Conservation (phyloP, 2,888 invertebrate genomes). For the Notocelia uddmanniana region DNA sequence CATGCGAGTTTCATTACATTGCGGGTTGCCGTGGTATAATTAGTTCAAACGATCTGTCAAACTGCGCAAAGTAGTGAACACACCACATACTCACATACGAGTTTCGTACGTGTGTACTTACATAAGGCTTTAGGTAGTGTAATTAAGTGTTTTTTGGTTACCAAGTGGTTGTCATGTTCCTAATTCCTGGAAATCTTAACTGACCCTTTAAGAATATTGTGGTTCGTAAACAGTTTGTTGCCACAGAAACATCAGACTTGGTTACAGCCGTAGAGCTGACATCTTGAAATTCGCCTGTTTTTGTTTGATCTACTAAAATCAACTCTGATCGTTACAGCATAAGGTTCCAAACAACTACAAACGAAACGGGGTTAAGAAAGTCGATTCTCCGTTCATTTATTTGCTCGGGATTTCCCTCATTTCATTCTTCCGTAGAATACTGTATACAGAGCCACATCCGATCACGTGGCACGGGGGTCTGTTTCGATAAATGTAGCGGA, state of each 20-base stretch:
- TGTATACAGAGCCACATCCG: constrained; percentile 4
- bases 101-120: no score
- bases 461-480: neutral
- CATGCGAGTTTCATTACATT: no score
- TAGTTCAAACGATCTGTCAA: no score
- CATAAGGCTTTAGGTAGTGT: no score
- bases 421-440: constrained; percentile 10
- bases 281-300: constrained; percentile 6
- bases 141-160: no score
- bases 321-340: neutral
- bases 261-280: constrained; percentile 2
- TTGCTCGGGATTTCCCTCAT: constrained; percentile 21
- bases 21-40: no score
- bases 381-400: constrained; percentile 6
- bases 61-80: no score
- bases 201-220: no score
- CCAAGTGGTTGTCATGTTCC: no score
- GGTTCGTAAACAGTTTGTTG: constrained; percentile 1
- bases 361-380: constrained; percentile 2
- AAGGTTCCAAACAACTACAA: neutral
- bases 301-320: neutral
- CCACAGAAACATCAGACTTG: constrained; percentile 6
- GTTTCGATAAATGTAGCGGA: neutral
- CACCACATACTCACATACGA: no score
- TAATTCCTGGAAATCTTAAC: no score